Conservation (phyloP, 2,888 invertebrate species). For the Oeneis ivallda region DNA sequence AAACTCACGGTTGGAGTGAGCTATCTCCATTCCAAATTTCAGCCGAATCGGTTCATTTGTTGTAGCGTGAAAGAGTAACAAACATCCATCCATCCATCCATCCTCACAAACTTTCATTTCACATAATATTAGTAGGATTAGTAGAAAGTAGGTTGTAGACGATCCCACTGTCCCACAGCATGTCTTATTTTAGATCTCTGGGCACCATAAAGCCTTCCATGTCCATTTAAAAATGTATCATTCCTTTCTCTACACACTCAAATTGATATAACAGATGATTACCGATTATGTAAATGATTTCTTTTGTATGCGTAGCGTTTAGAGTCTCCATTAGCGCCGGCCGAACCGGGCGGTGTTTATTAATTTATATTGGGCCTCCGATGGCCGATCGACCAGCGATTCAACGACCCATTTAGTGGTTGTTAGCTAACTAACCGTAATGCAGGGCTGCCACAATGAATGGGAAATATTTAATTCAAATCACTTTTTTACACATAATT, state of each 20-base stretch:
- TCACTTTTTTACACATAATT: no score
- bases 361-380: slow-evolving; percentile 31
- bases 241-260: not conserved
- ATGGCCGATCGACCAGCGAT: slow-evolving; percentile 32
- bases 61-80: no score
- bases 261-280: not conserved
- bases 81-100: no score
- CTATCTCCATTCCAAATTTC: no score
- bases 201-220: no score
- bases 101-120: no score
- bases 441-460: slow-evolving; percentile 14
- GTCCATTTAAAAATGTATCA: not conserved
- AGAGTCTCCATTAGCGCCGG: slow-evolving; percentile 14
- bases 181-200: no score
- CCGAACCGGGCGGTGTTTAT: slow-evolving; percentile 28
- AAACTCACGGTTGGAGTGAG: no score
- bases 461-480: not conserved
- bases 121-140: no score
- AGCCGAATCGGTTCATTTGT: no score
- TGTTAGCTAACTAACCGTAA: slow-evolving; percentile 23
- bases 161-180: no score
- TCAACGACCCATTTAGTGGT: slow-evolving; percentile 35
- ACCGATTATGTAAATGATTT: slow-evolving; percentile 1
- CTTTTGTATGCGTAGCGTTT: not conserved
- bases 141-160: no score